Evolutionary conservation across 2,113 vertebrate species (phyloP), one percentile per base, ranked within the genome.

Genomic region (Dicentrarchus labrax): DNA sequence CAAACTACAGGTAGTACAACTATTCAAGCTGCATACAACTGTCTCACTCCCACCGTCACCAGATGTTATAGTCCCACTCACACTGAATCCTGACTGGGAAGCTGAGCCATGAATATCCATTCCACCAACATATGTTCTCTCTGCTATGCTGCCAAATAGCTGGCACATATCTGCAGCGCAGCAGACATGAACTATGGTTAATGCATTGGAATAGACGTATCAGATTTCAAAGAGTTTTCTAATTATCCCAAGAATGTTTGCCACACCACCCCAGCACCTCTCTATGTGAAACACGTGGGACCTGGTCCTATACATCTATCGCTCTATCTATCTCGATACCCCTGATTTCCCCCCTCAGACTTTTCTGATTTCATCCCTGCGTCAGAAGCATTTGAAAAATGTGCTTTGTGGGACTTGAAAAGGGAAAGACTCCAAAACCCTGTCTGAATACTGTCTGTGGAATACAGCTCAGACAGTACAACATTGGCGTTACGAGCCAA

Each of bases 341-440:
- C 43, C 56, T 38, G 13, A 68, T 22, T 66, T 70, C 43, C 62
- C 51, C 72, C 48, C 36, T 38, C 73, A 86, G 85, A 83, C 71
- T 78, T 83, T 86, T 85, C 64, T 87, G 79, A 82, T 92, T 87
- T 91, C 76, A 78, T 56, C 77, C 79, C 62, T 62, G 57, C 61
- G 38, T 72, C 75, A 78, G 68, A 90, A 90, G 79, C 83, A 89
- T 94, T 79, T 88, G 53, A 90, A 90, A 91, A 88, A 92, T 91
- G 87, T 87, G 78, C 74, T 86, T 78, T 90, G 85, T 88, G 80
- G 83, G 87, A 87, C 87, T 86, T 76, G 41, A 75, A 71, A 67
- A 66, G 19, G 72, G 84, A 84, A 80, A 80, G 72, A 80, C 53
- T 89, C 77, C 78, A 87, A 76, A 77, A 80, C 59, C 45, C 83